Conservation (phyloP, 2,113 vertebrate species). For the Anhinga anhinga region DNA sequence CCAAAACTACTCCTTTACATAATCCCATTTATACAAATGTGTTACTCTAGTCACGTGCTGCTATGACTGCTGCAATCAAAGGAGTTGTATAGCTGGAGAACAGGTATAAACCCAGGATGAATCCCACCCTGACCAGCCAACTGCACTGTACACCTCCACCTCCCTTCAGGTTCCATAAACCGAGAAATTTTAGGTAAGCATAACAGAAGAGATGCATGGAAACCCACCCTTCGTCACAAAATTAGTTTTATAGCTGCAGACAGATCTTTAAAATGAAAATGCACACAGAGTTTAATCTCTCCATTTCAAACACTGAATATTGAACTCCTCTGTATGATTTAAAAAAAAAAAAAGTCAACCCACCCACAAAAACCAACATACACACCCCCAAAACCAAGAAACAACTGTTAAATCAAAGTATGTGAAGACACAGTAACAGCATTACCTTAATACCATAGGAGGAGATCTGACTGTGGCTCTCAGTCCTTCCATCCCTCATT, state of each 20-base stretch:
- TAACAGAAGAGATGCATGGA: background rate
- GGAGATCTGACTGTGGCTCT: background rate
- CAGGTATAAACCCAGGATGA: background rate
- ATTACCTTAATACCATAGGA: background rate
- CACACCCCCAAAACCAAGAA: background rate
- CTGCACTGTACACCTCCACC: background rate
- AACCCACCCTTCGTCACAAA: background rate
- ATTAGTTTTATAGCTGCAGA: background rate
- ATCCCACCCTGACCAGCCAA: background rate
- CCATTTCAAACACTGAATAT: background rate
- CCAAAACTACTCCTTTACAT: background rate
- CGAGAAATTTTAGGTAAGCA: background rate
- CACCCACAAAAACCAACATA: too few relatives aligned
- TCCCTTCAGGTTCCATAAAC: background rate
- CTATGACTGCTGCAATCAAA: background rate
- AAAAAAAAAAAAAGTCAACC: background rate
- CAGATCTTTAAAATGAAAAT: background rate
- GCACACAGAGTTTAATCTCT: background rate
- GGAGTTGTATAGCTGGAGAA: background rate
- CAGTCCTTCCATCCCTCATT: background rate
- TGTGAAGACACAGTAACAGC: rapidly evolving
- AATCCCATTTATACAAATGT: background rate
- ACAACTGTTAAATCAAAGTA: background rate
- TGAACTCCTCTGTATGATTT: background rate
- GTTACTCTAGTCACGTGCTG: background rate